Evolutionary conservation across 2,888 invertebrate genomes (phyloP).

Genomic region (Coecobrya sp.): DNA sequence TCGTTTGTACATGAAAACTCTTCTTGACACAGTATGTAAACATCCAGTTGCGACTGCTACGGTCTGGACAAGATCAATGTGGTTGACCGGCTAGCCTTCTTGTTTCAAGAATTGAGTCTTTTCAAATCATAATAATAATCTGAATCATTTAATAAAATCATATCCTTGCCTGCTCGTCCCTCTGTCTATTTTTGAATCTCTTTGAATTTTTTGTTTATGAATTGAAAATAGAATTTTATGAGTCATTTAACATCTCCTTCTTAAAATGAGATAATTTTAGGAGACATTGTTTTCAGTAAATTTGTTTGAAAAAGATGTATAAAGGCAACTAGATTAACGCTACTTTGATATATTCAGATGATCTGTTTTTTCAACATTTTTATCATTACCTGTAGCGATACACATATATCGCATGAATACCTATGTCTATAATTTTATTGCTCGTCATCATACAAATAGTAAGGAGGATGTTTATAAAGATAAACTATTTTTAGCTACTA

Average conservation of each 20-base stretch:
- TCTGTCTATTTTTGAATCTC: not conserved
- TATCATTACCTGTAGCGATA: too few species aligned
- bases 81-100: slow-evolving; percentile 80
- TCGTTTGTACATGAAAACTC: slow-evolving; percentile 14
- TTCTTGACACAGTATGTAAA: slow-evolving; percentile 32
- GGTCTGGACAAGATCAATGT: slow-evolving; percentile 81
- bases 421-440: too few species aligned
- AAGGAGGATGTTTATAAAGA: not conserved
- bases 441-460: too few species aligned
- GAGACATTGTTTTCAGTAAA: too few species aligned
- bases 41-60: slow-evolving; percentile 70
- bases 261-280: too few species aligned
- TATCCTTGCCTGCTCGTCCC: not conserved
- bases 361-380: not conserved
- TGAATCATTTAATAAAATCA: not conserved
- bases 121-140: not conserved
- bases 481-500: too few species aligned
- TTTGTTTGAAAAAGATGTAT: too few species aligned
- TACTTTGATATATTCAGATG: not conserved
- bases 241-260: too few species aligned
- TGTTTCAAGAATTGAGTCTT: slow-evolving; percentile 1
- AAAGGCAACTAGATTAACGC: not conserved
- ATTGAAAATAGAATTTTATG: too few species aligned
- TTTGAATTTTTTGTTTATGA: too few species aligned
- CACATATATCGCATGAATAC: too few species aligned